Percentiles rank a stretch among this genome's conserved stretches.
Evolutionary conservation across 2,888 invertebrate genomes (phyloP).

Genomic region (Flabesymbios commensalis): DNA sequence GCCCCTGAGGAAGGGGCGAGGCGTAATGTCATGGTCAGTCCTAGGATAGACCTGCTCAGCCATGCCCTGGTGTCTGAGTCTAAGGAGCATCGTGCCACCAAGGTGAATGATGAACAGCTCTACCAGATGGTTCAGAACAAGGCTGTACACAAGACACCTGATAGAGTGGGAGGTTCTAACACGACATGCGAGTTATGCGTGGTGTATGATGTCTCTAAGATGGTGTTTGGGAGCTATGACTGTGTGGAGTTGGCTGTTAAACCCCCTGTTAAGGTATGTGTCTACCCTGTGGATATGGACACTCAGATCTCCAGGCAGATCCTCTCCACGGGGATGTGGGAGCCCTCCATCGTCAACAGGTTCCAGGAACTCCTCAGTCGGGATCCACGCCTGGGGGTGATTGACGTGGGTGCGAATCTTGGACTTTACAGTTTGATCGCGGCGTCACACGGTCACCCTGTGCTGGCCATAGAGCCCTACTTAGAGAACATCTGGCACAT

Average conservation of each 20-base stretch:
- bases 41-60: too few species aligned
- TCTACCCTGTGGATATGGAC: slow-evolving; percentile 18
- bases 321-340: slow-evolving; percentile 23
- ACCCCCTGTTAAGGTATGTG: slow-evolving; percentile 17
- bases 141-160: too few species aligned
- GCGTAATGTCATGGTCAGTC: too few species aligned
- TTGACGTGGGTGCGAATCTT: slow-evolving; percentile 35
- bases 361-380: slow-evolving; percentile 21
- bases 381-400: slow-evolving; percentile 21
- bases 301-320: slow-evolving; percentile 24
- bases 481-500: slow-evolving; percentile 23
- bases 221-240: neutral
- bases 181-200: too few species aligned
- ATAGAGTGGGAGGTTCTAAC: too few species aligned
- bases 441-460: slow-evolving; percentile 31
- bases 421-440: slow-evolving; percentile 32
- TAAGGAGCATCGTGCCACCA: too few species aligned
- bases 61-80: too few species aligned
- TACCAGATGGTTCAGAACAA: too few species aligned
- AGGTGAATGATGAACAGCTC: too few species aligned
- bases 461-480: slow-evolving; percentile 34
- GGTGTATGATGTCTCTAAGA: neutral
- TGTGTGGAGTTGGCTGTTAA: slow-evolving; percentile 2
- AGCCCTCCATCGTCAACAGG: slow-evolving; percentile 26
- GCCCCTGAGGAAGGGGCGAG: too few species aligned